phyloP scores from a whole-genome alignment of 2,797 vertebrate species.

The Kryptopterus vitreolus region DNA sequence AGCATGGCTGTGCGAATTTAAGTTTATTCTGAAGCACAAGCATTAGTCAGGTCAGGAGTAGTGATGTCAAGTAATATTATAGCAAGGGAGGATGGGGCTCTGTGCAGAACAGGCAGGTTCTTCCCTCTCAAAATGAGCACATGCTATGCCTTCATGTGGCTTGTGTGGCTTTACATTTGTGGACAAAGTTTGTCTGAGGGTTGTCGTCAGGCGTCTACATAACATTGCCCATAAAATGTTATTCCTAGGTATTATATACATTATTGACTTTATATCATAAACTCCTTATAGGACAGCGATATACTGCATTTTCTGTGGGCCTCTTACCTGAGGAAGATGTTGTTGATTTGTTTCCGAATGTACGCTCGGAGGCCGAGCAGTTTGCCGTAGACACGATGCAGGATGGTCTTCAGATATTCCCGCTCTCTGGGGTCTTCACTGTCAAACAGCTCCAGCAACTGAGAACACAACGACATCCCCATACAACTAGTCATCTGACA shows the following conservation, averaged over 20 bases:
- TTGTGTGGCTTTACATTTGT: background rate
- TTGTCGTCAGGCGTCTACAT: background rate
- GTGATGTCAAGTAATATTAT: background rate
- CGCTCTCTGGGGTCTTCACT: conserved; percentile 90
- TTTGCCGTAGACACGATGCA: conserved; percentile 92
- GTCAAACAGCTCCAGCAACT: conserved; percentile 90
- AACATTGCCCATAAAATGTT: background rate
- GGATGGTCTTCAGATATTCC: conserved; percentile 92
- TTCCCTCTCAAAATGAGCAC: background rate
- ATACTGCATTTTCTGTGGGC: background rate
- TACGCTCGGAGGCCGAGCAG: conserved; percentile 90
- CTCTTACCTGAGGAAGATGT: conserved; percentile 88
- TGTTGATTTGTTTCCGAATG: conserved; percentile 94
- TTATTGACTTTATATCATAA: background rate
- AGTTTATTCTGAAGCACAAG: background rate
- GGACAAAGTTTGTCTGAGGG: background rate
- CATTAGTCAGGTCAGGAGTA: background rate
- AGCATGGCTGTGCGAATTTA: background rate
- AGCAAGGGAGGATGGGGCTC: background rate
- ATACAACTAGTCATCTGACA: conserved; percentile 23
- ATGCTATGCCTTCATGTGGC: background rate
- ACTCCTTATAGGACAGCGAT: background rate
- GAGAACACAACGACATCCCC: conserved; percentile 41
- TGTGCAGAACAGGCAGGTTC: background rate
- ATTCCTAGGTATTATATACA: background rate